Conservation (phyloP, 37 sponge, comb jelly and placozoan genomes). For the Aphrocallistes beatrix region DNA sequence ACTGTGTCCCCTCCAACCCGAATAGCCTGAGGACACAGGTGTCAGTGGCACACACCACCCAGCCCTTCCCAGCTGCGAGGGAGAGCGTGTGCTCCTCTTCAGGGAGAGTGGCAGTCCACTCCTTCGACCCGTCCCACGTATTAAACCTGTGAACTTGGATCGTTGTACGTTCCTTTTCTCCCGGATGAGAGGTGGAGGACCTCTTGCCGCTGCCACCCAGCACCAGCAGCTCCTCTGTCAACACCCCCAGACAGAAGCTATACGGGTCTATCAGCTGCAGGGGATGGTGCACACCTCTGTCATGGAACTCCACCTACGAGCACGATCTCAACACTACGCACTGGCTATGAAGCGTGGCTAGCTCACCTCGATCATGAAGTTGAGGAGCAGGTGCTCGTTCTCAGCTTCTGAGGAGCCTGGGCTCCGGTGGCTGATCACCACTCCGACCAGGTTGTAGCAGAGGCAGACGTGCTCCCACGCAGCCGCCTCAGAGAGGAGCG, state of each 20-base stretch:
- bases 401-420: not conserved
- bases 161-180: not conserved
- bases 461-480: not conserved
- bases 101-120: not conserved
- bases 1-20: not conserved
- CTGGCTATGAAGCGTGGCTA: not conserved
- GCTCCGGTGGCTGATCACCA: not conserved
- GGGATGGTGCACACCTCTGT: not conserved
- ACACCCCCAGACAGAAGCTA: not conserved
- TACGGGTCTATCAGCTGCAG: slow-evolving; percentile 6
- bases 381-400: not conserved
- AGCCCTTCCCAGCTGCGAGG: not conserved
- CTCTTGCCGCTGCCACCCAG: slow-evolving; percentile 1
- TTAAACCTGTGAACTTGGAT: not conserved
- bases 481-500: not conserved
- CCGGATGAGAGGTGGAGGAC: not conserved
- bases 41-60: not conserved
- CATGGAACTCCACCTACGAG: not conserved
- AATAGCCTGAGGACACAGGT: not conserved
- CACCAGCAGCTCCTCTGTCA: not conserved
- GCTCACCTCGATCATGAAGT: not conserved
- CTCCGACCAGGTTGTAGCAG: slow-evolving; percentile 14
- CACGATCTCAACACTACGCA: not conserved
- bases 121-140: not conserved
- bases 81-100: not conserved